Conservation (phyloP, 2,888 invertebrate species). For the Spialia ferax region DNA sequence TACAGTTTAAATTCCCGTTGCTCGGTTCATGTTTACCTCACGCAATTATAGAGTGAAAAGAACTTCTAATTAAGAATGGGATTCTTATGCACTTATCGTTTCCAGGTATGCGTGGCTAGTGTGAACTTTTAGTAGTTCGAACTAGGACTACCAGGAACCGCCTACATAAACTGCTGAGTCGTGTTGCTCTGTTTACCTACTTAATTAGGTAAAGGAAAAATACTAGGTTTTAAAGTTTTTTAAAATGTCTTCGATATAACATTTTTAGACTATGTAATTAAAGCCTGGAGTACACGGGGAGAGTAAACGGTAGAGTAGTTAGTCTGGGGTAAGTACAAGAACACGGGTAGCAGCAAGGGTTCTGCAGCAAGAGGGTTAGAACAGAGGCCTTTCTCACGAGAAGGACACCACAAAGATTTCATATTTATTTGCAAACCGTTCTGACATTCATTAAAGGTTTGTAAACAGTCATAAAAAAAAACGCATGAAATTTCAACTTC, state of each 20-base stretch:
- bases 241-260: no score
- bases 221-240: not conserved
- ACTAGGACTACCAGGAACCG: slow-evolving; percentile 30
- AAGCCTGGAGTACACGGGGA: no score
- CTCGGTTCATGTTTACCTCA: slow-evolving; percentile 19
- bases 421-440: not conserved
- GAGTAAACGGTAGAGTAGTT: no score
- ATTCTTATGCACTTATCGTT: slow-evolving; percentile 39
- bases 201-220: not conserved
- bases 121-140: slow-evolving; percentile 36
- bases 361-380: no score
- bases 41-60: slow-evolving; percentile 39
- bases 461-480: slow-evolving; percentile 6
- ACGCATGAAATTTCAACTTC: not conserved
- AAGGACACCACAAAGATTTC: not conserved
- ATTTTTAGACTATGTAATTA: no score
- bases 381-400: not conserved
- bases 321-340: no score
- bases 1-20: not conserved
- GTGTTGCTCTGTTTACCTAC: slow-evolving; percentile 5
- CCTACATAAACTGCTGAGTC: slow-evolving; percentile 5
- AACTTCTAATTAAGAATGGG: slow-evolving; percentile 40
- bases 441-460: slow-evolving; percentile 4
- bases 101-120: slow-evolving; percentile 33
- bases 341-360: no score